These are phyloP conservation scores for Fissipunctia ypsillon DNA, from an alignment of 2,888 invertebrate genomes.

Conservation along the genomic window DNA sequence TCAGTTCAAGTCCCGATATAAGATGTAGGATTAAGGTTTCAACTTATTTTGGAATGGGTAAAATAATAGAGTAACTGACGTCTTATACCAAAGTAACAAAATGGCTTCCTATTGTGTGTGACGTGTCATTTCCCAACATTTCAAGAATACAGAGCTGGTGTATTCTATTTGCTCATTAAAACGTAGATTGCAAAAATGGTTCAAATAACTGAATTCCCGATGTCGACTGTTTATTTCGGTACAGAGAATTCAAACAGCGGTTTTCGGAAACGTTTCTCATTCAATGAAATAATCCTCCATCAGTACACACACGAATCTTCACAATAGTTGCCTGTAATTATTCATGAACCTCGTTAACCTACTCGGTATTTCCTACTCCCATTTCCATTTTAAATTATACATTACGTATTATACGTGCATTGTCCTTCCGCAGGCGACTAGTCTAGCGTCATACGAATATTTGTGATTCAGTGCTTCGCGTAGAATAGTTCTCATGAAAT, in stretches of 20 bases:
- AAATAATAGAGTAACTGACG: slow-evolving; percentile 8
- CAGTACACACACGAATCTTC: slow-evolving; percentile 56
- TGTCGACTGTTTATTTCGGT: slow-evolving; percentile 8
- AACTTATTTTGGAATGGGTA: slow-evolving; percentile 42
- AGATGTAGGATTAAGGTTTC: slow-evolving; percentile 53
- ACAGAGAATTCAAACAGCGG: not conserved
- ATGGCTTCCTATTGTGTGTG: not conserved
- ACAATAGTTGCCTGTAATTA: slow-evolving; percentile 77
- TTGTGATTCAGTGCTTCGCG: slow-evolving; percentile 78
- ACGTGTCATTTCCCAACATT: slow-evolving; percentile 3
- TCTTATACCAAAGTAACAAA: slow-evolving; percentile 1
- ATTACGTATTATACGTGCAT: slow-evolving; percentile 71
- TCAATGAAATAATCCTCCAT: slow-evolving; percentile 46
- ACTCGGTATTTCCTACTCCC: slow-evolving; percentile 71
- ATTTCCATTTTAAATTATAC: slow-evolving; percentile 78
- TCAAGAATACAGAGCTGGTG: not conserved
- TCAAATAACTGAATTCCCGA: slow-evolving; percentile 14
- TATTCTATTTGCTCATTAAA: slow-evolving; percentile 28
- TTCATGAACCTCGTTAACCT: slow-evolving; percentile 76
- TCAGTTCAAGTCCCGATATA: slow-evolving; percentile 64
- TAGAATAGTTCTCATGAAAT: slow-evolving; percentile 72
- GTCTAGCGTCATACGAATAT: slow-evolving; percentile 71
- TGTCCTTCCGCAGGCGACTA: slow-evolving; percentile 74
- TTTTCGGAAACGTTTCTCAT: slow-evolving; percentile 18
- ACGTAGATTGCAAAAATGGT: slow-evolving; percentile 19